Conservation (phyloP, 2,888 invertebrate species). For the Punctoribates punctum region DNA sequence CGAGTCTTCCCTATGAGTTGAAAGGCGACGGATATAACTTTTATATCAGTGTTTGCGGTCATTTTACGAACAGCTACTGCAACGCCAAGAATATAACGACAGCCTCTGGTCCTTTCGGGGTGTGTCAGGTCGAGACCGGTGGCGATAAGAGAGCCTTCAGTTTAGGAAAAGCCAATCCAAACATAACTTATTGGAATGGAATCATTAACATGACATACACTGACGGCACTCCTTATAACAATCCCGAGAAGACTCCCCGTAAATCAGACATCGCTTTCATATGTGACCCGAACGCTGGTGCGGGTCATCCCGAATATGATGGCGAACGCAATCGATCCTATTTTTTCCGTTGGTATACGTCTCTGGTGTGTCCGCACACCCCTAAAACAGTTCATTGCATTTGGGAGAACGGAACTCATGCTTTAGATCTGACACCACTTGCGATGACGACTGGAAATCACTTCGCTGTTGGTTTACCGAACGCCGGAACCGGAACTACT, state of each 20-base stretch:
- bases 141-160: conserved; percentile 44
- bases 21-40: conserved; percentile 49
- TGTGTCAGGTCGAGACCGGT: conserved; percentile 50
- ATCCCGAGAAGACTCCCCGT: conserved; percentile 49
- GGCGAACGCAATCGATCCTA: conserved; percentile 50
- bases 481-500: no score
- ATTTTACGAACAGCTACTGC: conserved; percentile 49
- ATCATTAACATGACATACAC: conserved; percentile 53
- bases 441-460: conserved; percentile 35
- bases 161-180: conserved; percentile 49
- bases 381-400: conserved; percentile 35
- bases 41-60: conserved; percentile 51
- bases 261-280: conserved; percentile 52
- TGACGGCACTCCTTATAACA: conserved; percentile 51
- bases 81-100: conserved; percentile 40
- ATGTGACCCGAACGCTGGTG: conserved; percentile 51
- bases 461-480: background rate
- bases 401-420: conserved; percentile 42
- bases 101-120: conserved; percentile 48
- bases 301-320: conserved; percentile 51
- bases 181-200: conserved; percentile 52
- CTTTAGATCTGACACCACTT: conserved; percentile 38
- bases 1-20: conserved; percentile 47
- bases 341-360: conserved; percentile 47
- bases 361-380: conserved; percentile 43